phyloP scores from a whole-genome alignment of 2,113 vertebrate genomes.

The Orcinus orca region DNA sequence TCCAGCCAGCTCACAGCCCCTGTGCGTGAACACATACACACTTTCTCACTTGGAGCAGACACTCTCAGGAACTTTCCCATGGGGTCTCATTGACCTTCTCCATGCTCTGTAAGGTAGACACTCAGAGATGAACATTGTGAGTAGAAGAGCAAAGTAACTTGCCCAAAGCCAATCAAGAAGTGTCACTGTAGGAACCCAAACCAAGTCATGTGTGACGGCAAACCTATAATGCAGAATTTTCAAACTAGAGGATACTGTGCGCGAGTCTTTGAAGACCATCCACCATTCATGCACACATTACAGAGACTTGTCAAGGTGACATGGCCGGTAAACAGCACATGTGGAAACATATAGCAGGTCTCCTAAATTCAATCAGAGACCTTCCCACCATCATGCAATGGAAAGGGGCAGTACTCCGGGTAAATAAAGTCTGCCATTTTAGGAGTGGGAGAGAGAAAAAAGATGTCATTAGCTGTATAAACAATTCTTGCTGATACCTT shows the following conservation, averaged over 20 bases:
- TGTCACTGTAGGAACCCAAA: neutral
- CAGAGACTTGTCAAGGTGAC: neutral
- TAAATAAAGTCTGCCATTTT: neutral
- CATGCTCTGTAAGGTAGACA: neutral
- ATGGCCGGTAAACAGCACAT: neutral
- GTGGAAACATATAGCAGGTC: neutral
- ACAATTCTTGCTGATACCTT: neutral
- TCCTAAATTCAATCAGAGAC: neutral
- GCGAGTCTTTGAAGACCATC: neutral
- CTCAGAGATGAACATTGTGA: neutral
- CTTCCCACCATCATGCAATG: too few species aligned
- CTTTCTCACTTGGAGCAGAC: neutral
- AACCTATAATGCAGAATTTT: neutral
- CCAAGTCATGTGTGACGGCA: neutral
- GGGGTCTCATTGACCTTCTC: neutral
- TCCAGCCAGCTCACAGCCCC: accelerated
- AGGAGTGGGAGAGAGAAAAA: neutral
- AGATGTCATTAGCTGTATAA: neutral
- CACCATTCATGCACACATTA: neutral
- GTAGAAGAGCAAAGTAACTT: neutral
- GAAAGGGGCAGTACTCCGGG: neutral
- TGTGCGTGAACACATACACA: accelerated
- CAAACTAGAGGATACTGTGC: neutral
- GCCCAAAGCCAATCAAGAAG: neutral
- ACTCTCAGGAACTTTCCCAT: too few species aligned